phyloP scores from a whole-genome alignment of 2,113 vertebrate genomes.

The Motacilla tschutschensis region DNA sequence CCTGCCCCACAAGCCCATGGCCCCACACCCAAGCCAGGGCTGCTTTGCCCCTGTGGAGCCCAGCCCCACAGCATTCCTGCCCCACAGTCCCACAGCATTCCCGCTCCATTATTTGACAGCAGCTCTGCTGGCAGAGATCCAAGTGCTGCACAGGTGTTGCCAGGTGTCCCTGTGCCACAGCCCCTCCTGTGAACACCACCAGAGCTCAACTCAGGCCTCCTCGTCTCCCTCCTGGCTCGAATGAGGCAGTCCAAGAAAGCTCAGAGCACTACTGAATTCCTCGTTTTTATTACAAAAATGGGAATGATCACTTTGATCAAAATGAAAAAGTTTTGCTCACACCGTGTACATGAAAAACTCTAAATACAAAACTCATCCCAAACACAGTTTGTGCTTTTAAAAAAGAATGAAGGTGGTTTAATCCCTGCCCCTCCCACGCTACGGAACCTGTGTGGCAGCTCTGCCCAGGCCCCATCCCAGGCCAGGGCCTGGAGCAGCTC shows the following conservation, averaged over 20 bases:
- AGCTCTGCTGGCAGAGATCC: background rate
- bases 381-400: conserved; percentile 60
- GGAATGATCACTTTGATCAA: conserved; percentile 77
- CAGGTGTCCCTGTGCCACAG: background rate
- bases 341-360: conserved; percentile 73
- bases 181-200: too few relatives aligned
- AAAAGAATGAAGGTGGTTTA: conserved; percentile 47
- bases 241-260: background rate
- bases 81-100: background rate
- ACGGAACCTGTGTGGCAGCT: background rate
- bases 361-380: conserved; percentile 73
- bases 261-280: conserved; percentile 52
- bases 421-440: background rate
- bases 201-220: accelerated
- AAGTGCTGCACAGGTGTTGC: background rate
- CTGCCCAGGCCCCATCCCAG: background rate
- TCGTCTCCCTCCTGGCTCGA: accelerated
- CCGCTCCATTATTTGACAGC: background rate
- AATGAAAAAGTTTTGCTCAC: conserved; percentile 71
- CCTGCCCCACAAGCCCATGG: background rate
- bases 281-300: conserved; percentile 80
- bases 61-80: background rate
- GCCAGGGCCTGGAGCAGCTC: background rate
- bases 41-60: background rate
- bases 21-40: background rate